Evolutionary conservation across 2,113 vertebrate species (phyloP).

Genomic region (Polypterus senegalus): DNA sequence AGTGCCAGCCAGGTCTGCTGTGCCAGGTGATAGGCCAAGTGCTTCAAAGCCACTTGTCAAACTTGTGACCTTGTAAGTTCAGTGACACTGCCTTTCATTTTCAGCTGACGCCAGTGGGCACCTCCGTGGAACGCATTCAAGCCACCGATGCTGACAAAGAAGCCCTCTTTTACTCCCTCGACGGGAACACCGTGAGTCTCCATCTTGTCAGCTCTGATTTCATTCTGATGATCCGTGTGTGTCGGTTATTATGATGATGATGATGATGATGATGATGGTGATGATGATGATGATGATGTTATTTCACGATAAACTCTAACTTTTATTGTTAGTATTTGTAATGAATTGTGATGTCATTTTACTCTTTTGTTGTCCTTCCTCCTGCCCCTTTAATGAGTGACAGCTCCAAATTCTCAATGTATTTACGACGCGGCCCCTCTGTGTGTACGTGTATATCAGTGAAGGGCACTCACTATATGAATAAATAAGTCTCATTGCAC

Average conservation of each 20-base stretch:
- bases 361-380: neutral
- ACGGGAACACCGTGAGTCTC: slow-evolving; percentile 3
- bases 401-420: too few species aligned
- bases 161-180: slow-evolving; percentile 26
- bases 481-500: too few species aligned
- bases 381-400: too few species aligned
- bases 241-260: neutral
- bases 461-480: too few species aligned
- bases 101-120: slow-evolving; percentile 43
- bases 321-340: neutral
- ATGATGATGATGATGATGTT: neutral
- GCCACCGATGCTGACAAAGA: slow-evolving; percentile 47
- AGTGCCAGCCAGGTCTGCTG: too few species aligned
- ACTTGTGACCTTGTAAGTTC: too few species aligned
- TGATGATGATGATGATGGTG: neutral
- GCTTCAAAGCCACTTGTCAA: too few species aligned
- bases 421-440: too few species aligned
- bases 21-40: too few species aligned
- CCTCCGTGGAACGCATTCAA: slow-evolving; percentile 36
- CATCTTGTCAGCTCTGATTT: neutral
- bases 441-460: too few species aligned
- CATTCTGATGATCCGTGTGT: neutral
- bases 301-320: neutral
- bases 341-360: neutral
- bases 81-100: neutral